Base-by-base conservation (phyloP, 2,113 vertebrate species). In the Alces alces region DNA sequence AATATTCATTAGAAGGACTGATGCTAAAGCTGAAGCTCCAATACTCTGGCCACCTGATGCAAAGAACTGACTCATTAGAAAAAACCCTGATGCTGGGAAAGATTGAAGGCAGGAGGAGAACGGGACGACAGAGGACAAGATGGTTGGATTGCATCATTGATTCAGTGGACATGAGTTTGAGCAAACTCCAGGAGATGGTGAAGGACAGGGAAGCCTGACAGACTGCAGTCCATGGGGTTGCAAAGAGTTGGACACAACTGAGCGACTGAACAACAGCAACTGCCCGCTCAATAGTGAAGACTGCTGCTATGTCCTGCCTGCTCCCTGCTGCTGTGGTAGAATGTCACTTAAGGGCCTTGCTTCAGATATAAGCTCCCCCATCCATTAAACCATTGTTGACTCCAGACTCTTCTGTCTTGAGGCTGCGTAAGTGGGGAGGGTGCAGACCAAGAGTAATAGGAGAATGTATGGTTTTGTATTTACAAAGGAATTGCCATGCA, bases 221-320 rank as follows among this genome's bases (percentile, higher is more conserved):
- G 36, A 1, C 66, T 70, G 9, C 64, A 70, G 17, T 70, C 64
- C n/a, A 21, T 23, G n/a, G 66, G 19, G 9, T 70, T 1, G 0
- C n/a, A 70, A 70, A 70, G 19, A 70, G 10, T 23, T 70, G 19
- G 66, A 70, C n/a, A 36, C 64, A 70, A 3, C 19, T 70, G 64
- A 70, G 66, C 10, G 0, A 70, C n/a, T 70, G 66, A 33, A 70
- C n/a, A 23, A 1, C 9, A 70, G 17, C n/a, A 70, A 0, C n/a
- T 36, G n/a, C n/a, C 64, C 19, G 19, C 64, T 70, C n/a, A 12
- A 7, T 36, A 70, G 64, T 70, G 64, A 36, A 70, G 64, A 36
- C 17, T 70, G 64, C 64, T 21, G n/a, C 64, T 36, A 2, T 36
- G n/a, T 70, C n/a, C 64, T 70, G n/a, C 17, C 64, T 70, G n/a